Conservation (phyloP, 2,797 vertebrate species). For the Anguilla marmorata region DNA sequence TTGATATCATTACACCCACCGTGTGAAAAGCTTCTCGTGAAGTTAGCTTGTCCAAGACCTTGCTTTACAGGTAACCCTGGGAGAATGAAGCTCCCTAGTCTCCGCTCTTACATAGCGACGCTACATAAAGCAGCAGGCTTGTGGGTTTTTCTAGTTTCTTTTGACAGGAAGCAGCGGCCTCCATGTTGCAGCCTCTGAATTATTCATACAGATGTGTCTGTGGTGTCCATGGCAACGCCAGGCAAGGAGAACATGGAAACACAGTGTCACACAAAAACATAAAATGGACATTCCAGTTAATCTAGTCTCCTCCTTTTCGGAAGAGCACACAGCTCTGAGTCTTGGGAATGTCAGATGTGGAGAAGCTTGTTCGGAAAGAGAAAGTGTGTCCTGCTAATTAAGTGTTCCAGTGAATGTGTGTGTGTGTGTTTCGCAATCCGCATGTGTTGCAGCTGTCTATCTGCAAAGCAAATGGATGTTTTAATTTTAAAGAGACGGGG, state of each 20-base stretch:
- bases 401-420: not conserved
- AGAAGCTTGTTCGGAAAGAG: not conserved
- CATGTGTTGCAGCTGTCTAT: not conserved
- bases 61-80: not conserved
- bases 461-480: not conserved
- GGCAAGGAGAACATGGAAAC: slow-evolving; percentile 10
- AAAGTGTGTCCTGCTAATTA: not conserved
- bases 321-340: not conserved
- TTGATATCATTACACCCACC: not conserved
- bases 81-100: not conserved
- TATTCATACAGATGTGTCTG: slow-evolving; percentile 21
- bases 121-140: not conserved
- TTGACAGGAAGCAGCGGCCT: slow-evolving; percentile 3
- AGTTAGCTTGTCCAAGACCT: not conserved
- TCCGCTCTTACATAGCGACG: not conserved
- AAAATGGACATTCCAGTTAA: not conserved
- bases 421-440: not conserved
- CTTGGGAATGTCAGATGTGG: not conserved
- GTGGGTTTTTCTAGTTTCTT: not conserved
- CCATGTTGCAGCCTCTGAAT: not conserved
- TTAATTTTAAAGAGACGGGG: not conserved
- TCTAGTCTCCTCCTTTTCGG: not conserved
- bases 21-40: not conserved
- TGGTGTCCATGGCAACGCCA: slow-evolving; percentile 32
- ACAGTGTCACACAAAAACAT: slow-evolving; percentile 5